Conservation (phyloP, 2,888 invertebrate species). For the Anoncus sp. region DNA sequence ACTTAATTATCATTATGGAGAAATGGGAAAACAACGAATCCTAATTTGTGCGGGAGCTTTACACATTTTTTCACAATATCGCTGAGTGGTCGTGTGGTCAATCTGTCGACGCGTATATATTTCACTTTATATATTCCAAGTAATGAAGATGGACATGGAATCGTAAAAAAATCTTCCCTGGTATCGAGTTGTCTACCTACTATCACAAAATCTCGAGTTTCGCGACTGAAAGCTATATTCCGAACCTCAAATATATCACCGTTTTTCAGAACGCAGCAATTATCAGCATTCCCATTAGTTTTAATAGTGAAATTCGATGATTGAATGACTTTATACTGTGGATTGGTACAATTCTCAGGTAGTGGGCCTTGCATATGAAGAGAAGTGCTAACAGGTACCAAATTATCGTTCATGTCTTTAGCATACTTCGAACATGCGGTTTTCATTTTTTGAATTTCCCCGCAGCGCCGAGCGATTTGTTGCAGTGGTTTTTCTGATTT, state of each 20-base stretch:
- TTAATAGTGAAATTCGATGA: slow-evolving; percentile 39
- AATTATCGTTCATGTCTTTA: slow-evolving; percentile 47
- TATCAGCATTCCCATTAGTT: slow-evolving; percentile 45
- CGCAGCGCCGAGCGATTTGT: slow-evolving; percentile 43
- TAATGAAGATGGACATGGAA: slow-evolving; percentile 40
- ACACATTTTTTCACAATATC: slow-evolving; percentile 36
- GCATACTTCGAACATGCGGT: slow-evolving; percentile 39
- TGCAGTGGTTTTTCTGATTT: slow-evolving; percentile 46
- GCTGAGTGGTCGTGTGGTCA: slow-evolving; percentile 21
- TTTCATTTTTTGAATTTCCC: slow-evolving; percentile 46
- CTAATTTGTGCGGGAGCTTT: slow-evolving; percentile 30
- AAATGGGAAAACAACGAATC: slow-evolving; percentile 39
- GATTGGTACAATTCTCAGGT: slow-evolving; percentile 49
- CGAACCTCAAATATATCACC: slow-evolving; percentile 40
- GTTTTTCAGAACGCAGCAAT: slow-evolving; percentile 43
- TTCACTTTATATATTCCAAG: slow-evolving; percentile 33
- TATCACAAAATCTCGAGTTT: slow-evolving; percentile 45
- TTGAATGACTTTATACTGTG: slow-evolving; percentile 49
- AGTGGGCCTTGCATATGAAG: slow-evolving; percentile 41
- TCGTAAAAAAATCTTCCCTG: slow-evolving; percentile 42
- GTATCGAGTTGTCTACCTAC: slow-evolving; percentile 41
- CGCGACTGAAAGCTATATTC: slow-evolving; percentile 46
- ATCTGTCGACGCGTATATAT: slow-evolving; percentile 15
- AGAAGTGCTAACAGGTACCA: slow-evolving; percentile 52
- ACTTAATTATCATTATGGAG: slow-evolving; percentile 35